These are phyloP conservation scores for Temnothorax longispinosus DNA, from an alignment of 1,140 invertebrate genomes.

Conservation along the genomic window DNA sequence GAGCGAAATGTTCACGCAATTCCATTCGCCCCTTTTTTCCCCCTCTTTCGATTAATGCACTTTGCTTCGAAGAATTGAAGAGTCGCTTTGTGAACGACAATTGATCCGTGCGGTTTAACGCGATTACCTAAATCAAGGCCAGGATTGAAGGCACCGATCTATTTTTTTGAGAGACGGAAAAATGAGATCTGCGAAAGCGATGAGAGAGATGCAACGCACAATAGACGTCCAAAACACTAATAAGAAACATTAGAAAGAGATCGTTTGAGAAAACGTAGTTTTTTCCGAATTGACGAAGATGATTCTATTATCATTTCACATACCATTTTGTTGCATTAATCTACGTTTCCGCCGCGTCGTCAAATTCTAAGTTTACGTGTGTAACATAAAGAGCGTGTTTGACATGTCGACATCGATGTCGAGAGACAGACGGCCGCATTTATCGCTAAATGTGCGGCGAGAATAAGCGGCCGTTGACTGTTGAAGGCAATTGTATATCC, in stretches of 20 bases:
- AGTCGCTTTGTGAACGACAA: conserved; percentile 11
- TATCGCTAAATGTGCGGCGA: not conserved
- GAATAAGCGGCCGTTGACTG: not conserved
- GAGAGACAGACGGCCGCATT: not conserved
- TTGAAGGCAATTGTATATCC: not conserved
- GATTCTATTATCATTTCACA: not conserved
- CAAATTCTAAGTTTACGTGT: not conserved
- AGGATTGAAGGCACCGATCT: not conserved
- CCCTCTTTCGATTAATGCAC: conserved; percentile 21
- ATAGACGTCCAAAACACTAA: not conserved
- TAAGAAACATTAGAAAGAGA: not conserved
- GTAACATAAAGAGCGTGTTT: not conserved
- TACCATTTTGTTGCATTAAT: not conserved
- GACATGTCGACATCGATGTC: not conserved
- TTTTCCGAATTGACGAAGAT: not conserved
- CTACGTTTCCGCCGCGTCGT: not conserved
- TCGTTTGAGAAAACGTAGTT: not conserved
- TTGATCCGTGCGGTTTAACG: conserved; percentile 20
- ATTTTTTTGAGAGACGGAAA: not conserved
- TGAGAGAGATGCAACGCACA: not conserved
- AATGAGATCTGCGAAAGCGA: not conserved
- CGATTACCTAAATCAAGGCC: conserved; percentile 5
- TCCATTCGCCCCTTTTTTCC: not conserved
- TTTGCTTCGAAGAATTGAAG: not conserved
- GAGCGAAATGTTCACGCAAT: conserved; percentile 32